Evolutionary conservation across 2,113 vertebrate genomes (phyloP), one percentile per base, ranked within the genome.

Genomic region (Indri indri): DNA sequence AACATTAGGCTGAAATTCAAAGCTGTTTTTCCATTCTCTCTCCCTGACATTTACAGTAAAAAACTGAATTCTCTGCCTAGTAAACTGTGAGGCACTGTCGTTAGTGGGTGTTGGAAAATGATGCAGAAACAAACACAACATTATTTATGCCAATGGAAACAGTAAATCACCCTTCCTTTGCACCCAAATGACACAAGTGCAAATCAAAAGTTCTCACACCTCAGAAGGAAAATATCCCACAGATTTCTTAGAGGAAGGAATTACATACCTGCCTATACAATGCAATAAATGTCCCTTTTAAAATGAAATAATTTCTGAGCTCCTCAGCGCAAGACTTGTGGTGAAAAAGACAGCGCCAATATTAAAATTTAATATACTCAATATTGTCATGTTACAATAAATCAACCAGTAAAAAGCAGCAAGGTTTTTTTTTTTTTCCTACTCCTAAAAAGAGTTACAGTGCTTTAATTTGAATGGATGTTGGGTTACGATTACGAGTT

Each of bases 341-440:
- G 98, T 98, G 97, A 96, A 98, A 97, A 45, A 98, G 96, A 97
- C 97, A 98, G 97, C 23, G 14, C 63, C 59, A 16, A 94, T 98
- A 98, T 98, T 98, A 98, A 98, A 98, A 97, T 98, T 94, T 98
- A 97, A 98, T 97, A 82, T 95, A 96, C 90, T 61, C 86, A 97
- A 98, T 98, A 98, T 94, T 98, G 98, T 98, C 97, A 90, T 86
- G 82, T 98, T 98, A 95, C 83, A 97, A 97, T 98, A 99, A 98
- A 98, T 98, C 97, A 98, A 91, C 96, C 22, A 42, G 17, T 95
- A 98, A 98, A 97, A 98, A 96, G 81, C 63, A 95, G 54, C 96
- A 94, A 92, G 59, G 83, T 47, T 40, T 77, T 88, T 96, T 40
- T 77, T 88, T 96, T 42, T 70, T 61, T 66, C 76, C 65, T 95